These are phyloP conservation scores for Trichosurus vulpecula DNA, from an alignment of 2,797 vertebrate species.

Conservation along the genomic window DNA sequence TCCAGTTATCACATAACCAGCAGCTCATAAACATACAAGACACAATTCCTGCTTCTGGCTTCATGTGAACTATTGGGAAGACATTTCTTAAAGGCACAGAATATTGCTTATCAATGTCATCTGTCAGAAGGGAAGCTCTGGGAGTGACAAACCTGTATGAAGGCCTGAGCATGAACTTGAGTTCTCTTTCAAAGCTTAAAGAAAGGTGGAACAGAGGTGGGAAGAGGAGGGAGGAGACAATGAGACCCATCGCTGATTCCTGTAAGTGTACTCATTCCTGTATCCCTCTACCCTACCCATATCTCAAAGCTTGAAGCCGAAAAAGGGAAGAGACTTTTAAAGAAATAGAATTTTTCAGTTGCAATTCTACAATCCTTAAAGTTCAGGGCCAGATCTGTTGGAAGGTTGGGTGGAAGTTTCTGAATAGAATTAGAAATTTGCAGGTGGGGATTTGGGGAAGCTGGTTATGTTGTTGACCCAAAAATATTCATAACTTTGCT, in stretches of 20 bases:
- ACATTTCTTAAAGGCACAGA: conserved; percentile 27
- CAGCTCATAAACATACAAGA: conserved; percentile 43
- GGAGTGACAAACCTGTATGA: neutral
- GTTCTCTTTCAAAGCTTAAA: neutral
- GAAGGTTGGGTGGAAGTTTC: neutral
- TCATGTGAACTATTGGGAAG: conserved; percentile 26
- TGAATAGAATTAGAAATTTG: neutral
- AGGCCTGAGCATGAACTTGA: neutral
- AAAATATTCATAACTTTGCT: neutral
- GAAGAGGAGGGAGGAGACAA: neutral
- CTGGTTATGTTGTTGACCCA: neutral
- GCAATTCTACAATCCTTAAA: neutral
- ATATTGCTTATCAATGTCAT: conserved; percentile 49
- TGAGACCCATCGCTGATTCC: neutral
- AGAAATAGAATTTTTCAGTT: neutral
- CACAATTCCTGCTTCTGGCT: conserved; percentile 64
- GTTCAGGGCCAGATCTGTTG: neutral
- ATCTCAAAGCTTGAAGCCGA: neutral
- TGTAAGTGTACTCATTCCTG: neutral
- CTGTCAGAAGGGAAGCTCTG: neutral
- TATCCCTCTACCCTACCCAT: neutral
- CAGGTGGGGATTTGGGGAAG: neutral
- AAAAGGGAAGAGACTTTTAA: neutral
- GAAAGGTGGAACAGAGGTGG: neutral
- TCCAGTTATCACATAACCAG: conserved; percentile 72